A percentile compares a stretch with the other conserved stretches of the same genome.
Conservation (phyloP, 2,113 vertebrate species). For the Psilopogon haemacephalus region DNA sequence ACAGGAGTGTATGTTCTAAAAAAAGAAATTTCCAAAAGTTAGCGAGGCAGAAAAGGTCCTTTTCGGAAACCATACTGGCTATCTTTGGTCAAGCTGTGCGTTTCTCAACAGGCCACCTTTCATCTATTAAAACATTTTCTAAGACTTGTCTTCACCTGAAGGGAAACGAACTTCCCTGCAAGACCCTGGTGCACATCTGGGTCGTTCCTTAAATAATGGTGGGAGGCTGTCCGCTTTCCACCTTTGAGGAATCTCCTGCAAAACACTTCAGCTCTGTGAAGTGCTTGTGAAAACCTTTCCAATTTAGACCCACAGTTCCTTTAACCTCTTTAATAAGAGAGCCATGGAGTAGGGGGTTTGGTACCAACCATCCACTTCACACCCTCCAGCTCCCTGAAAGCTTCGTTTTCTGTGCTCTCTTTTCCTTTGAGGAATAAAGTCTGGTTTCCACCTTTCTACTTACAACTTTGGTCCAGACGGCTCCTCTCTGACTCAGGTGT, state of each 20-base stretch:
- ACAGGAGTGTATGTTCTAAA: conserved; percentile 67
- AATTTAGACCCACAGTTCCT: conserved; percentile 65
- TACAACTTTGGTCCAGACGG: conserved; percentile 56
- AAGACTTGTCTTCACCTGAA: conserved; percentile 73
- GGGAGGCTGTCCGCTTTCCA: conserved; percentile 68
- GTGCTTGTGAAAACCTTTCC: conserved; percentile 67
- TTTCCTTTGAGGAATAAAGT: conserved; percentile 65
- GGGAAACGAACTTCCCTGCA: conserved; percentile 71
- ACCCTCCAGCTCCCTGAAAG: conserved; percentile 62
- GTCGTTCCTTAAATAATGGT: conserved; percentile 66
- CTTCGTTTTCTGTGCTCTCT: conserved; percentile 47
- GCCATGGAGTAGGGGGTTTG: conserved; percentile 56
- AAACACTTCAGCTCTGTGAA: conserved; percentile 72
- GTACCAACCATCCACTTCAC: conserved; percentile 62
- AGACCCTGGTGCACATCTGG: conserved; percentile 63
- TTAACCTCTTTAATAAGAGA: conserved; percentile 68
- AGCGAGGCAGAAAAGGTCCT: conserved; percentile 73
- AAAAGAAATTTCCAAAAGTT: conserved; percentile 73
- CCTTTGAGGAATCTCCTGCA: conserved; percentile 72
- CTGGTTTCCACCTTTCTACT: conserved; percentile 69
- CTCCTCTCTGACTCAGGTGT: conserved; percentile 36
- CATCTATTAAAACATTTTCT: conserved; percentile 73
- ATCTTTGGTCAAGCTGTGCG: conserved; percentile 73
- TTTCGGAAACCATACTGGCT: conserved; percentile 71
- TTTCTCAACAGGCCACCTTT: conserved; percentile 75